Base-by-base conservation (phyloP, 2,797 vertebrate genomes). In the Anas capensis region DNA sequence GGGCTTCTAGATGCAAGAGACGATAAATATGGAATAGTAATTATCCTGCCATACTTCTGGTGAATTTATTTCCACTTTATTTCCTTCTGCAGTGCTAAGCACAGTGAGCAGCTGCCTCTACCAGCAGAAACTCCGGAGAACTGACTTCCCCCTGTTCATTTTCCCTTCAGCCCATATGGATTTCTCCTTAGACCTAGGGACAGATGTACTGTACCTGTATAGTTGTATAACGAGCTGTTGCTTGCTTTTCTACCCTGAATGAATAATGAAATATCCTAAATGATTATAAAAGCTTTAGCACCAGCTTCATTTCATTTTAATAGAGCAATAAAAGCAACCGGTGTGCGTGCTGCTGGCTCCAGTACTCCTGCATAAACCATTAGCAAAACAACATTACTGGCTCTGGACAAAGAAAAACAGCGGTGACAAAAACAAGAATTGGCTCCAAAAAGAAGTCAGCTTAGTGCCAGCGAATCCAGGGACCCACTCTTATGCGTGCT, bases 241-340 rank as follows among this genome's bases (percentile, higher is more conserved):
- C 81, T 95, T 91, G 72, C 87, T 77, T 78, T 87, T 81, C 53
- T 77, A 73, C 78, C 65, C 89, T 88, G 69, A 94, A 70, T 90
- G 85, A 62, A 14, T 76, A 72, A 87, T 78, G 60, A 83, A 94
- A 86, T 86, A 93, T 71, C 83, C 78, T 81, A 85, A 87, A 83
- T 69, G 57, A 93, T 94, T 92, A 91, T 86, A 86, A 96, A 95
- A 95, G 83, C 92, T 95, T 96, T 91, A 95, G 33, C 68, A 88
- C 86, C 65, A 86, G 71, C 86, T 94, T 94, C 36, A 66, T 93
- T 95, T 95, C 94, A 88, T 91, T 94, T 96, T 95, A 92, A 90
- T 88, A 92, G 87, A 70, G 68, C 75, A 82, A 49, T 95, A 95
- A 97, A 96, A 95, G 82, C 87, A 97, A 77, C 70, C 48, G 76